Conservation (phyloP, 2,113 vertebrate species). For the Calidris pygmaea region DNA sequence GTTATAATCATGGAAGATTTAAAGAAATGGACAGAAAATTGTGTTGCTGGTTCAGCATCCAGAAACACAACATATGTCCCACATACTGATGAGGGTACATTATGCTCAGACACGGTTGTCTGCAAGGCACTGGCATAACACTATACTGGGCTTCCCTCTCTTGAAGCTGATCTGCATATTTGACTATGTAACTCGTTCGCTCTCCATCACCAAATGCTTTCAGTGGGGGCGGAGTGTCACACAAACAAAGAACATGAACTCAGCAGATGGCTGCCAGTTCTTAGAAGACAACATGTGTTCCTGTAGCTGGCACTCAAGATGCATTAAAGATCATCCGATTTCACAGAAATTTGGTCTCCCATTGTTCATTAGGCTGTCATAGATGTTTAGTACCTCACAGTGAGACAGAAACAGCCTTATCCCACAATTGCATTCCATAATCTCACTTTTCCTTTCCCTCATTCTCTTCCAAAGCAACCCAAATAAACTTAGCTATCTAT, state of each 20-base stretch:
- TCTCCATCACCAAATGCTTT: background rate
- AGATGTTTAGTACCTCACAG: background rate
- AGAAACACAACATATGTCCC: background rate
- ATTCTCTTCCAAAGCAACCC: background rate
- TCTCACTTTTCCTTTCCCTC: background rate
- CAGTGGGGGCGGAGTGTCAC: background rate
- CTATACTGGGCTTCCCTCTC: background rate
- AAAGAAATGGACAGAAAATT: background rate
- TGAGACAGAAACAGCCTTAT: background rate
- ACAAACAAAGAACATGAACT: background rate
- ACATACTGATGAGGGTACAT: background rate
- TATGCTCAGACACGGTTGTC: background rate
- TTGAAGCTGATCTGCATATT: background rate
- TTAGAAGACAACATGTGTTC: background rate
- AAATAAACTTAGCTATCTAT: background rate
- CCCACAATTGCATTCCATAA: background rate
- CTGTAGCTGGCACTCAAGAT: background rate
- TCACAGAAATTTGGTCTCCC: background rate
- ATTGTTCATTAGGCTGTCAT: background rate
- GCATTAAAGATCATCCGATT: background rate
- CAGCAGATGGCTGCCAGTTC: background rate
- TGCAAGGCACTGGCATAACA: background rate
- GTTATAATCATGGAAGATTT: background rate
- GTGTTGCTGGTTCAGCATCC: background rate
- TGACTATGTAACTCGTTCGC: background rate